Evolutionary conservation across 2,888 invertebrate species (phyloP), one percentile per base, ranked within the genome.

Genomic region (Mechanitis messenoides): DNA sequence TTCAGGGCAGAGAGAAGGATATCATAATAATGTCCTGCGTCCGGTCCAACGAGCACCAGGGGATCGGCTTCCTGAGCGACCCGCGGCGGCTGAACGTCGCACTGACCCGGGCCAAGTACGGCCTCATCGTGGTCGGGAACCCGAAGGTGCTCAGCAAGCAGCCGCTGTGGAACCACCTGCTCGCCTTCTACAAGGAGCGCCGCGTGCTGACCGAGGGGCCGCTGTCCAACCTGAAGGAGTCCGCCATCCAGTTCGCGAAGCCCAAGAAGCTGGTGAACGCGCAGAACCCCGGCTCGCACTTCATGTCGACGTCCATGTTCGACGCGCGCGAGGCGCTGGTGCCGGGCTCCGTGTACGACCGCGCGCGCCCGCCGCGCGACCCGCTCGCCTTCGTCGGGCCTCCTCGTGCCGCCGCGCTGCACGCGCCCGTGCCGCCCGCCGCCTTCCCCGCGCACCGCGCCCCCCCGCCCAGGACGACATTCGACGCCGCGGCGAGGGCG

Each of bases 21-120:
- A 96, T 99, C 62, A 99, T 99, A 70, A 98, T 99, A 59, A 96
- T 99, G 95, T 98, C 98, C 0, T 99, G 99, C 85, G 99, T 99
- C 2, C 93, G 99, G 58, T 98, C 98, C 5, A 99, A 99, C 80
- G 99, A 99, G 78, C 97, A 98, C 77, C 98, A 99, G 81, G 99
- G 98, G 50, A 99, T 99, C 74, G 99, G 99, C 0, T 99, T 99
- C 83, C 91, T 99, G 47, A 98, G 98, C 79, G 99, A 99, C 84
- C 99, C 99, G 0, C 92, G 99, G 2, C 95, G 99, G 59, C 91
- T 99, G 58, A 99, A 99, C 87, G 99, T 99, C 0, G 99, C 99
- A 0, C 86, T 99, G 28, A 99, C 99, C 0, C 93, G 99, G 62
- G 98, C 99, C 5, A 98, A 97, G 84, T 99, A 96, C 84, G 98